Conservation (phyloP, 2,797 vertebrate species). For the Spinus pinus region DNA sequence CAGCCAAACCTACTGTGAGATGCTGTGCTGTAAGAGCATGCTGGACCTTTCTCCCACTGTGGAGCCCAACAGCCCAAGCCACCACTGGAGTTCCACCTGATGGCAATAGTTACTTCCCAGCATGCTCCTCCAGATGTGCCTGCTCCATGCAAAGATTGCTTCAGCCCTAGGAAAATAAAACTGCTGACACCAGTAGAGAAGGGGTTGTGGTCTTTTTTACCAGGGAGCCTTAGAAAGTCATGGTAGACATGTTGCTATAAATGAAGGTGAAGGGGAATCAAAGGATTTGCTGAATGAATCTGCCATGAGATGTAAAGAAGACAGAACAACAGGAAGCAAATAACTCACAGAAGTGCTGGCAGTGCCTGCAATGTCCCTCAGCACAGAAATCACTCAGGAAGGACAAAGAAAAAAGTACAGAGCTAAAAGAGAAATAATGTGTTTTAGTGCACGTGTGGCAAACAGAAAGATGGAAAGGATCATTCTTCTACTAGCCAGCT, state of each 20-base stretch:
- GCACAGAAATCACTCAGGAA: not conserved
- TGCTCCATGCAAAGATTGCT: not conserved
- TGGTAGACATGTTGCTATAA: not conserved
- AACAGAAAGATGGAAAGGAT: not conserved
- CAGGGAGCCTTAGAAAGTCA: not conserved
- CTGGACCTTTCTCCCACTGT: not conserved
- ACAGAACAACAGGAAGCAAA: not conserved
- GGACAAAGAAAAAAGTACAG: not conserved
- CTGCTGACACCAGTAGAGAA: not conserved
- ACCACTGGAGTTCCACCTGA: not conserved
- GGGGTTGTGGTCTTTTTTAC: not conserved
- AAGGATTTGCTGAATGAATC: not conserved
- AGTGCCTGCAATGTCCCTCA: not conserved
- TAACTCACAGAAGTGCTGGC: not conserved
- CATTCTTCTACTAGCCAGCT: not conserved
- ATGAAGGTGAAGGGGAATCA: not conserved
- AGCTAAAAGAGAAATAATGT: not conserved
- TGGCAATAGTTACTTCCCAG: not conserved
- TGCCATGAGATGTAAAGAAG: not conserved
- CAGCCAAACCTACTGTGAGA: fast-evolving
- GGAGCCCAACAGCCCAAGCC: not conserved
- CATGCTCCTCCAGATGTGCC: not conserved
- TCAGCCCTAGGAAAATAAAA: not conserved
- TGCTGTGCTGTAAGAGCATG: fast-evolving
- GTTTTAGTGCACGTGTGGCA: not conserved